These are phyloP conservation scores for Mastomys coucha DNA, from an alignment of 2,113 vertebrate species.

Conservation along the genomic window DNA sequence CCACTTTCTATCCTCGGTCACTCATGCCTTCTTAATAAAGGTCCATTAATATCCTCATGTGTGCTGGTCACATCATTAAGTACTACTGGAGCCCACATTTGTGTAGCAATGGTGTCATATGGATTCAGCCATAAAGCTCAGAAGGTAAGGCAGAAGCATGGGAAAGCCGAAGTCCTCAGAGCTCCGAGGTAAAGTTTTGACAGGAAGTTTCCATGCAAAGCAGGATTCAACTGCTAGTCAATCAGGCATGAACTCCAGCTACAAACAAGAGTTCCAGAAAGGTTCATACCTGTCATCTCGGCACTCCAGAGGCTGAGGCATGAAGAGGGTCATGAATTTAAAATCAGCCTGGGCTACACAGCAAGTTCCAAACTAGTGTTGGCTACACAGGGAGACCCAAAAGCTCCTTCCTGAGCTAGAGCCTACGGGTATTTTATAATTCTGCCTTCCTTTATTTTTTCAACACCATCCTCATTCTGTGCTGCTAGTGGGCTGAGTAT, in stretches of 20 bases:
- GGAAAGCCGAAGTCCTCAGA: neutral
- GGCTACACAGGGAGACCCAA: neutral
- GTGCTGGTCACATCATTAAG: neutral
- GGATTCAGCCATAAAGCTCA: neutral
- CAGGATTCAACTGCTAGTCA: neutral
- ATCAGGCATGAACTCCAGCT: neutral
- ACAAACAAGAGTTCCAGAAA: neutral
- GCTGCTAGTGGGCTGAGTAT: neutral
- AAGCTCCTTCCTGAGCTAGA: neutral
- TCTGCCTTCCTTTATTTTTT: neutral
- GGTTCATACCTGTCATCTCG: neutral
- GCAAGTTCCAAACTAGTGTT: neutral
- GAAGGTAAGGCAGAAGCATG: neutral
- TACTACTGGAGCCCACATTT: neutral
- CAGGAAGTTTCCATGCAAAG: neutral
- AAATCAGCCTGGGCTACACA: neutral
- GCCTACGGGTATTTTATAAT: too few species aligned
- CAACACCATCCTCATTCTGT: rapidly evolving
- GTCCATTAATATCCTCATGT: too few species aligned
- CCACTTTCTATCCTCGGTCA: neutral
- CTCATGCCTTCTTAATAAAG: neutral
- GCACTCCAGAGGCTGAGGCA: neutral
- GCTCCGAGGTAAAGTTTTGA: neutral
- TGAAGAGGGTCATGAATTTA: neutral
- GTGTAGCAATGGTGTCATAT: rapidly evolving